These are phyloP conservation scores for Spodoptera littoralis DNA, from an alignment of 2,888 invertebrate species.

Conservation along the genomic window DNA sequence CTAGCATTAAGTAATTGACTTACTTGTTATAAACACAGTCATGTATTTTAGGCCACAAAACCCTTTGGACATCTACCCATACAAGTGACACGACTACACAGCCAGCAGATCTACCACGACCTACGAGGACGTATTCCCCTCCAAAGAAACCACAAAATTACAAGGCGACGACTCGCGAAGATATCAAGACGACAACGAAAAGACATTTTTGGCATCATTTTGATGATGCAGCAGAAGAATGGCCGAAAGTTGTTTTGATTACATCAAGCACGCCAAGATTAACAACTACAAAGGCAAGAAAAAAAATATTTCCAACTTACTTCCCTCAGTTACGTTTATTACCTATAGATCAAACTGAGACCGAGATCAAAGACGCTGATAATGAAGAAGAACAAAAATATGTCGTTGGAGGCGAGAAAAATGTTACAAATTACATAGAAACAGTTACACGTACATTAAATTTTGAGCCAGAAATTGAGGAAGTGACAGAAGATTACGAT, in stretches of 20 bases:
- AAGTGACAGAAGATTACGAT: no score
- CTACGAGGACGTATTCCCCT: neutral
- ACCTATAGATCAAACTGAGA: no score
- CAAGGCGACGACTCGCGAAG: neutral
- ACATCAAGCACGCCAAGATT: slow-evolving; percentile 27
- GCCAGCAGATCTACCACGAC: neutral
- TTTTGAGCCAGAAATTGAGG: no score
- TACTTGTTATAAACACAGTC: neutral
- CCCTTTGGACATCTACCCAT: slow-evolving; percentile 32
- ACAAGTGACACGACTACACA: neutral
- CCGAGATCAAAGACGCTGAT: neutral
- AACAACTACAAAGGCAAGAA: slow-evolving; percentile 7
- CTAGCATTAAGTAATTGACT: no score
- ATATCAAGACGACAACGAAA: neutral
- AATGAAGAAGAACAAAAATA: neutral
- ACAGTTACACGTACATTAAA: no score
- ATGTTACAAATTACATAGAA: no score
- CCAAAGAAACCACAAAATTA: neutral
- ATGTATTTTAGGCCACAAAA: slow-evolving; percentile 27
- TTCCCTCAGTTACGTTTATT: slow-evolving; percentile 16
- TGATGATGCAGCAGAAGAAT: slow-evolving; percentile 23
- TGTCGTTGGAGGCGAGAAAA: neutral
- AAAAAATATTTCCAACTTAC: slow-evolving; percentile 32
- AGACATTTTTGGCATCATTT: slow-evolving; percentile 35
- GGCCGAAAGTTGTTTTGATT: slow-evolving; percentile 39